Percentiles rank a stretch among this genome's conserved stretches.
These are phyloP conservation scores for Prietella phreatophila DNA, from an alignment of 2,113 vertebrate species.

Conservation along the genomic window DNA sequence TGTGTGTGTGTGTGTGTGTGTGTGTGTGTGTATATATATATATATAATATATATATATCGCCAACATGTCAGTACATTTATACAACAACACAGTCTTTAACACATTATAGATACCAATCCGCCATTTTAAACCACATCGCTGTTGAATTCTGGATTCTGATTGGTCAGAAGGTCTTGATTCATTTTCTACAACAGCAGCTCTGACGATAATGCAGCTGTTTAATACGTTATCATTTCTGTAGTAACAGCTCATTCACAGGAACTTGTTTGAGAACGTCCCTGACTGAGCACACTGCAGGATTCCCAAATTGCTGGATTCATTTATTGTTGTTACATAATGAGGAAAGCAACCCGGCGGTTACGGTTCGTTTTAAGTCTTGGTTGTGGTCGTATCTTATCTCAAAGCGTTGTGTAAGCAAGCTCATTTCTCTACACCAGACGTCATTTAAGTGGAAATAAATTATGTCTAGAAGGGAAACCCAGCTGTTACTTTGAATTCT, in stretches of 20 bases:
- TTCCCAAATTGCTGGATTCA: not conserved
- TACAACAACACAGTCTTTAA: no score
- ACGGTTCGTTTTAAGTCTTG: no score
- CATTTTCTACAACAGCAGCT: no score
- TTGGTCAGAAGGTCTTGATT: no score
- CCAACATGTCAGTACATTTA: no score
- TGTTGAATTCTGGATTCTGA: not conserved
- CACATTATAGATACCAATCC: not conserved
- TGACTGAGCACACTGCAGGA: not conserved
- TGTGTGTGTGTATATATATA: no score
- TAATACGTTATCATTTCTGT: no score
- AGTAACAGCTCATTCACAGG: no score
- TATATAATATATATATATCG: no score
- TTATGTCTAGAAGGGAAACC: not conserved
- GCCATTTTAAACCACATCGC: not conserved
- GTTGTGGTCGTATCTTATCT: no score
- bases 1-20: no score
- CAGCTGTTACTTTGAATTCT: constrained; percentile 15
- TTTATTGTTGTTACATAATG: not conserved
- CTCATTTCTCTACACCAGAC: not conserved
- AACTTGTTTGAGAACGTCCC: not conserved
- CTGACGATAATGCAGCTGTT: no score
- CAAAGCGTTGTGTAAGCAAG: not conserved
- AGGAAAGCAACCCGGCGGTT: not conserved
- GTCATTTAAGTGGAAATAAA: not conserved